These are phyloP conservation scores for Galemys pyrenaicus DNA, from an alignment of 2,113 vertebrate genomes.

Conservation along the genomic window DNA sequence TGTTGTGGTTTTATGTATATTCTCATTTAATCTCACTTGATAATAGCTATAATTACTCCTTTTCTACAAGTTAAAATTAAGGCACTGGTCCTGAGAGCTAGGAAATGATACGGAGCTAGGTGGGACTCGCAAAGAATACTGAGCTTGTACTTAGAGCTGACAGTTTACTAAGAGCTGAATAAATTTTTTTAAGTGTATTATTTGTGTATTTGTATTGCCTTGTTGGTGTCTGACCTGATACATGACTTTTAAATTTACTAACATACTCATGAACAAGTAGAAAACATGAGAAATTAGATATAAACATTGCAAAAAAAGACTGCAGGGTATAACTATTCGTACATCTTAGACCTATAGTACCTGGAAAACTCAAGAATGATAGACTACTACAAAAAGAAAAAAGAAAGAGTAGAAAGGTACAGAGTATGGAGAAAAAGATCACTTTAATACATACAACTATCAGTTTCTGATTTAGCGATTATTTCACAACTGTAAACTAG, in stretches of 20 bases:
- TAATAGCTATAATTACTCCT: neutral
- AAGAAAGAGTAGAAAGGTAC: neutral
- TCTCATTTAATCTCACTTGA: neutral
- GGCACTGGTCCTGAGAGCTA: neutral
- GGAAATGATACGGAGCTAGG: neutral
- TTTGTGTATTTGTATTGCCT: neutral
- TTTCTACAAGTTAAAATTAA: conserved; percentile 31
- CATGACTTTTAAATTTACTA: neutral
- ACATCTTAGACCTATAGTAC: neutral
- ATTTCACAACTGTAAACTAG: neutral
- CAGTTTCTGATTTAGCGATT: neutral
- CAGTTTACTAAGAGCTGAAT: neutral
- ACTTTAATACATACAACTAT: neutral
- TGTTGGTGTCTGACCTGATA: neutral
- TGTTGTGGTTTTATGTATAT: neutral
- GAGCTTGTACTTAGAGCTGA: neutral
- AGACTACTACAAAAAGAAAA: neutral
- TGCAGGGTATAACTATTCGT: neutral
- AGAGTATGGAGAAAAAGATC: neutral
- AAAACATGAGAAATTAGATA: neutral
- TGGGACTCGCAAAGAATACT: neutral
- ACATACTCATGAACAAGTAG: conserved; percentile 1
- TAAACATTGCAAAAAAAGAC: conserved; percentile 9
- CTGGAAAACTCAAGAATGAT: neutral
- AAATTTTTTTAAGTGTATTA: conserved; percentile 1